Conservation (phyloP, 2,113 vertebrate species). For the Cricetomys ansorgei region DNA sequence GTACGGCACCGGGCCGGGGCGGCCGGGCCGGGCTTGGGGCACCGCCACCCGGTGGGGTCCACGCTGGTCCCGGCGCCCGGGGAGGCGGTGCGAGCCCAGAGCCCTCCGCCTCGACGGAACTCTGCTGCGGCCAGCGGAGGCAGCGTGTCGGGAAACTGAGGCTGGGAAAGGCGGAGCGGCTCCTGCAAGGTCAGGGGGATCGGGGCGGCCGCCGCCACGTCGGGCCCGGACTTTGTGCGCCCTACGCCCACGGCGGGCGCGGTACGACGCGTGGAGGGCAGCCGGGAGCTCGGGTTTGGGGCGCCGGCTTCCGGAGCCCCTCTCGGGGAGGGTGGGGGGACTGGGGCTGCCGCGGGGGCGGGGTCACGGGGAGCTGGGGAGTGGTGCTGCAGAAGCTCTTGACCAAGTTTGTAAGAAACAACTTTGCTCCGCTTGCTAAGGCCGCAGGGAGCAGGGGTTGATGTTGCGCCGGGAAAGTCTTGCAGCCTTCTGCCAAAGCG, state of each 20-base stretch:
- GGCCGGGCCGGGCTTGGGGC: neutral
- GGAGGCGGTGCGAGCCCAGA: neutral
- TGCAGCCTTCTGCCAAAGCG: neutral
- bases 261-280: neutral
- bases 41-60: neutral
- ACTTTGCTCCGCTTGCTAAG: neutral
- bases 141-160: constrained; percentile 47
- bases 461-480: neutral
- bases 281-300: neutral
- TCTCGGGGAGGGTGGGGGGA: neutral
- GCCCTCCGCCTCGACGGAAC: neutral
- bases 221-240: neutral
- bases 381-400: constrained; percentile 32
- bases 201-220: neutral
- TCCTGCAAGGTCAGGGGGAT: constrained; percentile 16
- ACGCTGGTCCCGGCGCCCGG: neutral
- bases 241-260: neutral
- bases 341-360: neutral
- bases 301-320: neutral
- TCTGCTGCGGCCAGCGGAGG: neutral
- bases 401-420: constrained; percentile 66
- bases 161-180: neutral
- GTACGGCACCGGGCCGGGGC: constrained; percentile 76
- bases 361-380: neutral
- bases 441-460: neutral